A percentile compares a stretch with the other conserved stretches of the same genome.
These are phyloP conservation scores for Vanessa atalanta DNA, from an alignment of 1,140 invertebrate genomes.

Conservation along the genomic window DNA sequence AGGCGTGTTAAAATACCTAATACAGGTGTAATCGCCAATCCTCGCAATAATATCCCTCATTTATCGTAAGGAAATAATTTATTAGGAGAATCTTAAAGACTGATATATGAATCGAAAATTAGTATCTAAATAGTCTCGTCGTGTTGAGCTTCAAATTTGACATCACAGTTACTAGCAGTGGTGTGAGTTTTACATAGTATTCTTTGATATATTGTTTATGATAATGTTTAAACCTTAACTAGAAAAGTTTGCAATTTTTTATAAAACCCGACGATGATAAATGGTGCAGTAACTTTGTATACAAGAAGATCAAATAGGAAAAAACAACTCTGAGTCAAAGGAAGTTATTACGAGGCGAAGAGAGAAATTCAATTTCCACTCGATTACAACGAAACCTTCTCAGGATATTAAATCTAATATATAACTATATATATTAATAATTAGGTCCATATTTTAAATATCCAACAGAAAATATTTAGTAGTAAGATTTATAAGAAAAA, in stretches of 20 bases:
- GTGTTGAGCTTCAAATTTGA: too few species aligned
- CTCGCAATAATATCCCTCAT: too few species aligned
- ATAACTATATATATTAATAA: background rate
- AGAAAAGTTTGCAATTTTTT: background rate
- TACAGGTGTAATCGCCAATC: background rate
- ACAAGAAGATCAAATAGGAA: constrained; percentile 10
- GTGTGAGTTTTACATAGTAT: background rate
- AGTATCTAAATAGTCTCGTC: too few species aligned
- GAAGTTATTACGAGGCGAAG: constrained; percentile 33
- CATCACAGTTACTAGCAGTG: too few species aligned
- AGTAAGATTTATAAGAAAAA: too few species aligned
- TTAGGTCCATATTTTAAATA: background rate
- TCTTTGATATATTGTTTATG: background rate
- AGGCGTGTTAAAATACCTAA: background rate
- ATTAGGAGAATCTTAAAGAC: too few species aligned
- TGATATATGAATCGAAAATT: too few species aligned
- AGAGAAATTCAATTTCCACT: constrained; percentile 29
- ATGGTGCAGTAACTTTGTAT: background rate
- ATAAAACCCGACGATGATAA: background rate
- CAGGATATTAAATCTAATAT: background rate
- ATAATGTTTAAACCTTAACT: background rate
- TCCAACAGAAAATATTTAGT: too few species aligned
- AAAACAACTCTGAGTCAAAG: constrained; percentile 17
- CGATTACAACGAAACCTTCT: constrained; percentile 29
- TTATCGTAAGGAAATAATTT: too few species aligned